phyloP scores from a whole-genome alignment of 2,113 vertebrate species.

The Narcine bancroftii region DNA sequence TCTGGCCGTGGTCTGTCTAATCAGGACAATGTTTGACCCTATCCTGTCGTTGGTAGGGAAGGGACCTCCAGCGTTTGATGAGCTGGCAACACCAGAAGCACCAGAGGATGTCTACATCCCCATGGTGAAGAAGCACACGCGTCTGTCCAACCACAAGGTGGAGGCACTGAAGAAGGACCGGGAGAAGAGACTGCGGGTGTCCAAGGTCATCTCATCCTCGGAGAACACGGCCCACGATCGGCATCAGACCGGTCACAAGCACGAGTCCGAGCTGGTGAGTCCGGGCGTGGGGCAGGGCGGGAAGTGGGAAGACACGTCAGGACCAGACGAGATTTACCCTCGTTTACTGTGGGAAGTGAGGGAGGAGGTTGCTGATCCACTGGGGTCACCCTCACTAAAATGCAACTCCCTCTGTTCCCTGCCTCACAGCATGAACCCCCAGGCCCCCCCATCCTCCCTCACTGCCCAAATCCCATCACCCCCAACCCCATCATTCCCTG shows the following conservation, averaged over 20 bases:
- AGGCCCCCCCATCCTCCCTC: too few species aligned
- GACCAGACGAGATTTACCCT: too few species aligned
- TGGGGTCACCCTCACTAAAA: too few species aligned
- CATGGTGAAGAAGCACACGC: conserved; percentile 66
- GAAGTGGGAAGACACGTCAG: background rate
- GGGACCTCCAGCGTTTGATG: conserved; percentile 80
- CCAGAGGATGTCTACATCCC: conserved; percentile 69
- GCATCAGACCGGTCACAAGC: conserved; percentile 67
- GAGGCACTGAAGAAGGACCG: conserved; percentile 79
- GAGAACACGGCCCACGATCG: conserved; percentile 77
- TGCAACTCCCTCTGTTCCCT: too few species aligned
- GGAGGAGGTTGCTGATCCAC: too few species aligned
- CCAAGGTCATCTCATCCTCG: conserved; percentile 62
- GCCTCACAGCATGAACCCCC: too few species aligned
- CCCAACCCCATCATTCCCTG: background rate
- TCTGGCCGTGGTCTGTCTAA: too few species aligned
- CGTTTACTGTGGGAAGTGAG: too few species aligned
- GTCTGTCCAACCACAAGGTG: conserved; percentile 73
- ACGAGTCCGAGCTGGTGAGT: conserved; percentile 88
- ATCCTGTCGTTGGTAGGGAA: conserved; percentile 54
- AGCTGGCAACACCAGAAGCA: conserved; percentile 70
- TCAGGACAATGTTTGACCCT: too few species aligned
- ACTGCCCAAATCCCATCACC: too few species aligned
- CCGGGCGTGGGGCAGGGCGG: too few species aligned
- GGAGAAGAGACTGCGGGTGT: conserved; percentile 72